These are phyloP conservation scores for Danio tinwini DNA, from an alignment of 2,797 vertebrate genomes.

Conservation along the genomic window DNA sequence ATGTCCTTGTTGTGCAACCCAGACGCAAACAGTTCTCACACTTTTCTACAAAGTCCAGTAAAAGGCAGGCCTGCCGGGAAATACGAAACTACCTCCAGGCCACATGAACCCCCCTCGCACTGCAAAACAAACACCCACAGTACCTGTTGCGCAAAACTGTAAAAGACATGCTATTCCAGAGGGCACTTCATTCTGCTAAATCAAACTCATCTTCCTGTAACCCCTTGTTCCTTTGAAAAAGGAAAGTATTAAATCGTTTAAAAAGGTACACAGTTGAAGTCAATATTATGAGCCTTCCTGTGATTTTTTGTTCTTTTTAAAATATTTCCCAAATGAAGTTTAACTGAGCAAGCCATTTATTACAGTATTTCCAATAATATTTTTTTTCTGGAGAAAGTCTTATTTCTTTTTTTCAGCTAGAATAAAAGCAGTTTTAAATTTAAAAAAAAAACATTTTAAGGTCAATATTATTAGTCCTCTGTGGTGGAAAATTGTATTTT, in stretches of 20 bases:
- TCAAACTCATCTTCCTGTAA: conserved; percentile 15
- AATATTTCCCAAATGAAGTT: no score
- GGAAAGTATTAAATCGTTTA: conserved; percentile 21
- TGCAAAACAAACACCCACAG: conserved; percentile 36
- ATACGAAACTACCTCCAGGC: conserved; percentile 2
- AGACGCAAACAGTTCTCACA: conserved; percentile 21
- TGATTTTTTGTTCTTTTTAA: no score
- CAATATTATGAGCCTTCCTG: no score
- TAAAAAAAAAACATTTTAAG: no score
- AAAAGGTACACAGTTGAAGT: no score
- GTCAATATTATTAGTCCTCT: no score
- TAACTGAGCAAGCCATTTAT: no score
- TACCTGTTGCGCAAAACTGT: conserved; percentile 42
- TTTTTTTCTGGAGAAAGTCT: no score
- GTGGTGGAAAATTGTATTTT: no score
- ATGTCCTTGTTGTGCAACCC: not conserved
- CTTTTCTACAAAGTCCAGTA: conserved; percentile 22
- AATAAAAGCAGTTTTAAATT: no score
- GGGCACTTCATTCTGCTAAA: conserved; percentile 35
- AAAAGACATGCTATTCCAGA: not conserved
- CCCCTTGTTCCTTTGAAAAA: not conserved
- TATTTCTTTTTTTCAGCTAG: no score
- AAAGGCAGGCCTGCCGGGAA: conserved; percentile 33
- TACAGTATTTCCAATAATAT: no score
- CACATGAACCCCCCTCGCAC: not conserved